Conservation (phyloP, 2,797 vertebrate species). For the Onychomys leucogaster region DNA sequence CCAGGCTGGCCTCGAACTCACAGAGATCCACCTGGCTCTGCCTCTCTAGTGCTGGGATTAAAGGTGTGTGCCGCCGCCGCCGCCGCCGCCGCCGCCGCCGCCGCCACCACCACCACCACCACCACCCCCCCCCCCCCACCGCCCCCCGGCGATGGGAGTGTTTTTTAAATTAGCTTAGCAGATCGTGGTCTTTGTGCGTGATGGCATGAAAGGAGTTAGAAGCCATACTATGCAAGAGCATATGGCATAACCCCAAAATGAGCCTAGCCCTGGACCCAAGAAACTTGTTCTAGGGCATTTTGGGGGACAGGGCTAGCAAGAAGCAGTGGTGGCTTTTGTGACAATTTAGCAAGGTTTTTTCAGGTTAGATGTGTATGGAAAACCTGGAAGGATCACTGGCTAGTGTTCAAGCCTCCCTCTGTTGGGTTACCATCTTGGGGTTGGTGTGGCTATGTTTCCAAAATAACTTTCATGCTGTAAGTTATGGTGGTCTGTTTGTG, state of each 20-base stretch:
- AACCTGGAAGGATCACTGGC: neutral
- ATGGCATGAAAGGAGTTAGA: neutral
- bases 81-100: no score
- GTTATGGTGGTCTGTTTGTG: constrained; percentile 19
- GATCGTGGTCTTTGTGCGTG: constrained; percentile 13
- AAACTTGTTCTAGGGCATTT: neutral
- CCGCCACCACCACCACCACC: no score
- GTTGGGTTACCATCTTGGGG: neutral
- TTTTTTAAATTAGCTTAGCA: neutral
- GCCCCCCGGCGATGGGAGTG: no score
- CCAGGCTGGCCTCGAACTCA: no score
- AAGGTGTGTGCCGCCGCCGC: no score
- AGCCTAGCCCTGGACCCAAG: neutral
- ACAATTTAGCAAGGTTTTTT: neutral
- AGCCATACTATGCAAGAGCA: neutral
- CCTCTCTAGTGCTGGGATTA: no score
- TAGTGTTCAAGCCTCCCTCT: neutral
- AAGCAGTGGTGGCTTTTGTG: neutral
- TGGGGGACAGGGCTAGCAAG: neutral
- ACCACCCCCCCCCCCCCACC: no score
- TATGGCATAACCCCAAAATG: neutral
- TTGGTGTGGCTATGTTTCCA: neutral
- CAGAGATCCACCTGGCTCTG: no score
- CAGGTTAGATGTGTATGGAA: neutral
- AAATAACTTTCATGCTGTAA: neutral